Conservation (phyloP, 2,888 invertebrate genomes). For the Oxycera nigricornis region DNA sequence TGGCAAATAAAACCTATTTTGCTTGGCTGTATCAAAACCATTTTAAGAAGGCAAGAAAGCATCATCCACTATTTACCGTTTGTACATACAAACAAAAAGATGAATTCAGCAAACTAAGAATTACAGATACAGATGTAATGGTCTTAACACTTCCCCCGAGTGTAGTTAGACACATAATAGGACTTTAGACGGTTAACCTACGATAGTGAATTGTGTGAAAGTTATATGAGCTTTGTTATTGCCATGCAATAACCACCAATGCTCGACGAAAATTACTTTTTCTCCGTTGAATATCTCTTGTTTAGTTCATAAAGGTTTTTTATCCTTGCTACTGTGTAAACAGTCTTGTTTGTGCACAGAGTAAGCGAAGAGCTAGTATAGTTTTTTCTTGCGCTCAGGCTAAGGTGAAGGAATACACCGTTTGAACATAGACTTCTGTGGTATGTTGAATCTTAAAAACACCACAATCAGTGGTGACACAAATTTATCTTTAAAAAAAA, state of each 20-base stretch:
- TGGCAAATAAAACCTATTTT: no score
- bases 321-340: no score
- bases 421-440: no score
- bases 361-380: no score
- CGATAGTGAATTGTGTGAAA: constrained; percentile 44
- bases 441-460: no score
- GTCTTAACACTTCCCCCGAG: constrained; percentile 55
- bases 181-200: constrained; percentile 56
- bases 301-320: neutral
- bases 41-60: no score
- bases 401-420: no score
- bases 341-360: no score
- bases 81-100: constrained; percentile 24
- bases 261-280: constrained; percentile 38
- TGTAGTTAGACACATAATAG: constrained; percentile 58
- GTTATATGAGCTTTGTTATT: constrained; percentile 39
- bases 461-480: no score
- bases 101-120: constrained; percentile 43
- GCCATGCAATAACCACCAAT: constrained; percentile 38
- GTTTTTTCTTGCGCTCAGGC: no score
- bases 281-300: neutral
- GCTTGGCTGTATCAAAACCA: no score
- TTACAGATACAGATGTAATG: constrained; percentile 56
- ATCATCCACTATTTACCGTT: neutral
- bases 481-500: no score